phyloP scores from a whole-genome alignment of 2,113 vertebrate species.

The Upupa epops region DNA sequence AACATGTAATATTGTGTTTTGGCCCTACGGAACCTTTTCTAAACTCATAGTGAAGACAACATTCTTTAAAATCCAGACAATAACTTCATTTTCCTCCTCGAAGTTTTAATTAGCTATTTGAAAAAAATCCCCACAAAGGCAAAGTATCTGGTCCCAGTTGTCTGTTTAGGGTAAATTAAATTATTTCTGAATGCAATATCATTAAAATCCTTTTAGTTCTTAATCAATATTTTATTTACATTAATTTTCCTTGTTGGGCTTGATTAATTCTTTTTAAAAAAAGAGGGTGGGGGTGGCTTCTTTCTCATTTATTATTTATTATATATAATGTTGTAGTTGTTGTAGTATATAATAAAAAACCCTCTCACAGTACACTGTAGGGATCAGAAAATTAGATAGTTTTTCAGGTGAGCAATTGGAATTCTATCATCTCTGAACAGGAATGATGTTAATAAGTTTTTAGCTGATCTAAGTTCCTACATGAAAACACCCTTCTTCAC shows the following conservation, averaged over 20 bases:
- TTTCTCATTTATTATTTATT: constrained; percentile 40
- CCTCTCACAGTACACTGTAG: neutral
- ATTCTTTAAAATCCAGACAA: constrained; percentile 59
- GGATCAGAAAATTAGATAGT: neutral
- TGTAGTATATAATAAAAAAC: neutral
- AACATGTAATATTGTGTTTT: constrained; percentile 10
- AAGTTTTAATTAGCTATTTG: constrained; percentile 74
- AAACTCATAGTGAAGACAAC: constrained; percentile 50
- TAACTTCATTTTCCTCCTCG: constrained; percentile 67
- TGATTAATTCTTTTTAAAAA: constrained; percentile 61
- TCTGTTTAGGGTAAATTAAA: constrained; percentile 76
- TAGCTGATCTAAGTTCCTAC: neutral
- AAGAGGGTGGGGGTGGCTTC: neutral
- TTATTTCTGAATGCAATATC: constrained; percentile 77
- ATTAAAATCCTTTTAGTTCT: constrained; percentile 79
- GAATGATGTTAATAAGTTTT: neutral
- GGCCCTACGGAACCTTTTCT: constrained; percentile 7
- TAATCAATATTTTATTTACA: constrained; percentile 81
- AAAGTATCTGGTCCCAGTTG: constrained; percentile 70
- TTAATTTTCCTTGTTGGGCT: constrained; percentile 64
- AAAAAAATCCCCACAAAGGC: constrained; percentile 54
- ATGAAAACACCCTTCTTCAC: neutral
- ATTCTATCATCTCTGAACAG: neutral
- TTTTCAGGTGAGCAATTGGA: neutral
- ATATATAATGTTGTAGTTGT: no score